Percentiles rank a stretch among this genome's conserved stretches.
phyloP scores from a whole-genome alignment of 2,797 vertebrate genomes.

The Tarsius wallacei region DNA sequence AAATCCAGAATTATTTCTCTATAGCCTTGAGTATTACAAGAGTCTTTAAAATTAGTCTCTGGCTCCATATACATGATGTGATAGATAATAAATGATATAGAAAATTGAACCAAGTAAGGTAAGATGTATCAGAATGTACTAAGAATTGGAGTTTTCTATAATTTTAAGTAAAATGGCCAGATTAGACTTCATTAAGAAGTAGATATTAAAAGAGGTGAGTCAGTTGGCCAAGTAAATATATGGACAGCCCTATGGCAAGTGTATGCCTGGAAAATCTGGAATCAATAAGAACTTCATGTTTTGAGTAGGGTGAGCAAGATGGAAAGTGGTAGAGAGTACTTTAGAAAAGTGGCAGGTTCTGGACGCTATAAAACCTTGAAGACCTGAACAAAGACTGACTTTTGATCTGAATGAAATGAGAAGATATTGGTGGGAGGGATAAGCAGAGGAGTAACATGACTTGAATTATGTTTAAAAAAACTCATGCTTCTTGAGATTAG shows the following conservation, averaged over 20 bases:
- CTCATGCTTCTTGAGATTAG: not conserved
- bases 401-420: not conserved
- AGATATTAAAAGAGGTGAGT: not conserved
- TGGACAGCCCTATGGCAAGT: not conserved
- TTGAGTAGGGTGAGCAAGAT: not conserved
- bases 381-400: not conserved
- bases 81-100: not conserved
- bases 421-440: not conserved
- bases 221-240: not conserved
- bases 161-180: not conserved
- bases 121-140: not conserved
- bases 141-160: not conserved
- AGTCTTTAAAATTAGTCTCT: not conserved
- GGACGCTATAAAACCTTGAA: not conserved
- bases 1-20: not conserved
- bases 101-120: not conserved
- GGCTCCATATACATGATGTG: not conserved
- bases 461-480: not conserved
- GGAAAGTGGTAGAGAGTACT: not conserved
- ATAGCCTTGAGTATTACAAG: not conserved
- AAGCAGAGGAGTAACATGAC: not conserved
- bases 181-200: not conserved
- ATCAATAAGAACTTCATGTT: fast-evolving
- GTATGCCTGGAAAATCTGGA: not conserved
- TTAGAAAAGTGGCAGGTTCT: not conserved